These are phyloP conservation scores for Nyctereutes procyonoides DNA, from an alignment of 2,113 vertebrate species.

Conservation along the genomic window DNA sequence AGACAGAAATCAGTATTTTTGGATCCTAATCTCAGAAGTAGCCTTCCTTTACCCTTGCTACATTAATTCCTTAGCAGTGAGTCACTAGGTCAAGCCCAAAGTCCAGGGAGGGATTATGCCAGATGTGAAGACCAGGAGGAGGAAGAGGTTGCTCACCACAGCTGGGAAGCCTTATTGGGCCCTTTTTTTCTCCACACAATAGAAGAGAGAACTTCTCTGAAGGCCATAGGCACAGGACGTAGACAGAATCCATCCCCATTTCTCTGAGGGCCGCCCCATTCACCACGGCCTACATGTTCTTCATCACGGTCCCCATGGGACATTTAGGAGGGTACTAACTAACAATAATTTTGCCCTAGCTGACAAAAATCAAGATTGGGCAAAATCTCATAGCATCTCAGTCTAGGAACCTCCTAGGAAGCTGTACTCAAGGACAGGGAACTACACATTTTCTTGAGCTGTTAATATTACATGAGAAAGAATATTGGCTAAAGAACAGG, in stretches of 20 bases:
- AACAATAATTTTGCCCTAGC: neutral
- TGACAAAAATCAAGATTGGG: neutral
- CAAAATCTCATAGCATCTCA: neutral
- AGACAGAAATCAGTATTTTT: neutral
- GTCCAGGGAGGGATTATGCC: neutral
- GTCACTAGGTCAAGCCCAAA: neutral
- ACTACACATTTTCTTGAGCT: neutral
- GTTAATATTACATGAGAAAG: neutral
- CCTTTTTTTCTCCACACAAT: neutral
- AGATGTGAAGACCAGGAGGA: neutral
- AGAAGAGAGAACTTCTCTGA: neutral
- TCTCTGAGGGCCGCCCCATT: neutral
- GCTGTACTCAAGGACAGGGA: neutral
- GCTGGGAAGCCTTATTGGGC: fast-evolving
- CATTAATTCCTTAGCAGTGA: neutral
- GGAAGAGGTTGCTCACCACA: neutral
- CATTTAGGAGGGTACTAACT: neutral
- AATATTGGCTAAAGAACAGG: neutral
- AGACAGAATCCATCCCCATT: neutral
- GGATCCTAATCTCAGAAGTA: neutral
- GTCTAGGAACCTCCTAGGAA: neutral
- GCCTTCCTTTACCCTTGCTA: neutral
- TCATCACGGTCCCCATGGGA: too few species aligned
- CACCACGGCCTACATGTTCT: too few species aligned
- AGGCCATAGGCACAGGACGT: neutral